These are phyloP conservation scores for Yponomeuta malinellus DNA, from an alignment of 2,888 invertebrate species.

Conservation along the genomic window DNA sequence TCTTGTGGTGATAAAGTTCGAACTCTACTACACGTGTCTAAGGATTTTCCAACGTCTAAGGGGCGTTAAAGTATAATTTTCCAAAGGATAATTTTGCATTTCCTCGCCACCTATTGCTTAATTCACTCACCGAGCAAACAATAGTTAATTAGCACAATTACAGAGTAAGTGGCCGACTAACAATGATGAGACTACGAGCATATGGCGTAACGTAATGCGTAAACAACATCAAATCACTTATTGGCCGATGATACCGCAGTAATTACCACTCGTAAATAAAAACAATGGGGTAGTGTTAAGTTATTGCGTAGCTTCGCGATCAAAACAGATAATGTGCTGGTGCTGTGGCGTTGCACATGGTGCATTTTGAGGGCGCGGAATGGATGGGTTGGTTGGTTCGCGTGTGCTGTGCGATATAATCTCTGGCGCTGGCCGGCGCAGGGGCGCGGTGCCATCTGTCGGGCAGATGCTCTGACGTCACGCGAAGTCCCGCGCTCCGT, in stretches of 20 bases:
- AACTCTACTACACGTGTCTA: not conserved
- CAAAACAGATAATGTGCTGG: conserved; percentile 26
- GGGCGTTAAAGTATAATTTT: not conserved
- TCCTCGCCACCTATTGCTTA: not conserved
- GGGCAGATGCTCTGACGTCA: conserved; percentile 73
- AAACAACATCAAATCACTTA: conserved; percentile 51
- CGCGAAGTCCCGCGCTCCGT: conserved; percentile 57
- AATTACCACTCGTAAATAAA: conserved; percentile 50
- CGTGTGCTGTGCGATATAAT: conserved; percentile 63
- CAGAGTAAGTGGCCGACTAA: conserved; percentile 26
- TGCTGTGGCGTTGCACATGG: conserved; percentile 20
- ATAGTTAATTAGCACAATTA: conserved; percentile 27
- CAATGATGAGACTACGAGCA: conserved; percentile 23
- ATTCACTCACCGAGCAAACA: conserved; percentile 14
- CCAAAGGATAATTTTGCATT: conserved; percentile 3
- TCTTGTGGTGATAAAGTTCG: too few species aligned
- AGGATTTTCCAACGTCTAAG: not conserved
- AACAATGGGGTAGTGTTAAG: conserved; percentile 39
- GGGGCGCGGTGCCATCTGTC: conserved; percentile 68
- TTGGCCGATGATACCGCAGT: conserved; percentile 43
- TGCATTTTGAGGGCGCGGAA: conserved; percentile 35
- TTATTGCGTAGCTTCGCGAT: conserved; percentile 20
- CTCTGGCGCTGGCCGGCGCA: conserved; percentile 31
- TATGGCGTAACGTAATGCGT: conserved; percentile 31
- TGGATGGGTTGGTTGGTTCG: conserved; percentile 13